Base-by-base conservation (phyloP, 2,888 invertebrate species). In the Pinctada fucata region DNA sequence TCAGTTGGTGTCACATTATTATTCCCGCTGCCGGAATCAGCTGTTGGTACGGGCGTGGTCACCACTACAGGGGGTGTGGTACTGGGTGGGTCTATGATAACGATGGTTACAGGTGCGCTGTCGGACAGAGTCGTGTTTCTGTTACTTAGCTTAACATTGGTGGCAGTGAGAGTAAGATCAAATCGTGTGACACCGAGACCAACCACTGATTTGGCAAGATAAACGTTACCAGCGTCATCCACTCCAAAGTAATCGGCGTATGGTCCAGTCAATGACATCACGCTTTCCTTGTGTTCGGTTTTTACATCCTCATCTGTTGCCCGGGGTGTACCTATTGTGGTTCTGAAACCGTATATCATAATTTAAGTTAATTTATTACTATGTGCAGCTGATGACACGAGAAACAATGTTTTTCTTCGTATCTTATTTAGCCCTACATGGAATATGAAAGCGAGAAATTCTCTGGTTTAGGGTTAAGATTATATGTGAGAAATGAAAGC, bases 301-400 rank as follows among this genome's bases (percentile, higher is more conserved):
- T 75, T 45, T 10, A 82, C 74, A 63, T 86, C 86, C 0, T 71
- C 64, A 58, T 86, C 86, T 0, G 78, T 81, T 1, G 84, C 72
- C 16, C 52, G 68, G 6, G 75, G 73, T 47, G 76, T 70, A 3
- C 80, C 82, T 16, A 81, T 74, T 1, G 58, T 49, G 31, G 47
- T 47, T 52, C 51, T 3, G 77, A 47, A 58, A 58, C 13, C 8
- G 13, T 10, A 58, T 58, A 58, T 31, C 31, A 31, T 31, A 31
- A 31, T 31, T 31, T 31, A 31, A 31, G 31, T 31, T 31, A 0
- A 31, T 31, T 31, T 1, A 31, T 31, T 31, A 31, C 31, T 31
- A 31, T 31, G 31, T 31, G 31, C 31, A 31, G 31, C 31, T 31
- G 31, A 31, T 31, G 31, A 31, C 31, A 31, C 31, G 31, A 31